Conservation (phyloP, 2,113 vertebrate species). For the Coreoperca whiteheadi region DNA sequence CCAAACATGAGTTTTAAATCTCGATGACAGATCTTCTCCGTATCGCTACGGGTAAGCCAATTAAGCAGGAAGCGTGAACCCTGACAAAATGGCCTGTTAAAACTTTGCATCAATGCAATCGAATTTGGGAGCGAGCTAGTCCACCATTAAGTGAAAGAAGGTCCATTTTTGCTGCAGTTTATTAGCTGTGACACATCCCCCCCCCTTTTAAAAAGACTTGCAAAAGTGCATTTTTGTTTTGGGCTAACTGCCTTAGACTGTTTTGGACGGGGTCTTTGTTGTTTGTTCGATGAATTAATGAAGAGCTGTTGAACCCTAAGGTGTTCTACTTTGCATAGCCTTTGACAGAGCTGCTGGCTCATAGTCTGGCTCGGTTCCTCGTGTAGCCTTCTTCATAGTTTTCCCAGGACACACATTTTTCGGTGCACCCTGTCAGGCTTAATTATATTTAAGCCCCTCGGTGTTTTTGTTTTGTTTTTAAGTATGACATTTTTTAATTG, state of each 20-base stretch:
- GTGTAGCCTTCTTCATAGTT: constrained; percentile 32
- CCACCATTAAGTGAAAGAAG: constrained; percentile 37
- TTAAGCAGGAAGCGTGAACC: constrained; percentile 61
- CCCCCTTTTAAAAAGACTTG: constrained; percentile 6
- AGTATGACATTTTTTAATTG: constrained; percentile 62
- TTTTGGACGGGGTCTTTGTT: constrained; percentile 57
- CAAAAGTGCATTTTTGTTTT: constrained; percentile 46
- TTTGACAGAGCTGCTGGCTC: constrained; percentile 60
- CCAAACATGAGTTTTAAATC: constrained; percentile 70
- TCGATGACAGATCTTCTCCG: constrained; percentile 56
- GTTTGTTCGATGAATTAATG: constrained; percentile 73
- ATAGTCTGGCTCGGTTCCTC: constrained; percentile 40
- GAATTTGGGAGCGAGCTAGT: constrained; percentile 22
- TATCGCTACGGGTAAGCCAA: constrained; percentile 64
- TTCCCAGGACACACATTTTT: constrained; percentile 58
- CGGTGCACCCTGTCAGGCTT: constrained; percentile 63
- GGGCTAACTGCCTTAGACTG: constrained; percentile 32
- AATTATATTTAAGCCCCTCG: constrained; percentile 68
- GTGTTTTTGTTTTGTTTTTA: constrained; percentile 70
- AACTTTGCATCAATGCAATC: constrained; percentile 60
- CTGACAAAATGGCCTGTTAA: constrained; percentile 58
- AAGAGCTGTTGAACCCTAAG: constrained; percentile 55
- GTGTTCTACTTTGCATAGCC: constrained; percentile 54
- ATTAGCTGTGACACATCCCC: constrained; percentile 29
- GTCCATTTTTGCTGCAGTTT: constrained; percentile 38